Evolutionary conservation across 2,113 vertebrate species (phyloP).

Genomic region (Puntigrus tetrazona): DNA sequence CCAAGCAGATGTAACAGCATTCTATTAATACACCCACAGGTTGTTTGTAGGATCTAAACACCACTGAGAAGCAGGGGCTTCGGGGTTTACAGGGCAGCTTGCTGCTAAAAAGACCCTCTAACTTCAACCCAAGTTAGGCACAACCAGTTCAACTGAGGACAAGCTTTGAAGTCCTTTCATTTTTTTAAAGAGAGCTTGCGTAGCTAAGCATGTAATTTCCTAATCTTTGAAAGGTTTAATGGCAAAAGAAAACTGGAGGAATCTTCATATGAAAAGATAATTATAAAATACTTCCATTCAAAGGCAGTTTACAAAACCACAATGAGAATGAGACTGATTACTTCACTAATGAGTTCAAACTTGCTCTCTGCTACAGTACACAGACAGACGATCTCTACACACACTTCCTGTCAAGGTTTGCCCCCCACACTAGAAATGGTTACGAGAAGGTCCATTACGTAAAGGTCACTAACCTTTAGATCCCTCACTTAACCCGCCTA

Average conservation of each 20-base stretch:
- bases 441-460: slow-evolving; percentile 23
- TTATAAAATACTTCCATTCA: not conserved
- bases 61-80: slow-evolving; percentile 24
- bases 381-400: not conserved
- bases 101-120: slow-evolving; percentile 22
- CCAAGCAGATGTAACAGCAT: slow-evolving; percentile 36
- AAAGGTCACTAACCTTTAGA: slow-evolving; percentile 48
- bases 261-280: not conserved
- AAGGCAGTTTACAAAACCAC: not conserved
- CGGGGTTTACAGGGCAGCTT: not conserved
- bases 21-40: slow-evolving; percentile 62
- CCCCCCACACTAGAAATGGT: slow-evolving; percentile 22
- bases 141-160: slow-evolving; percentile 28
- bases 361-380: not conserved
- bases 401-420: slow-evolving; percentile 1
- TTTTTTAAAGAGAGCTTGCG: not conserved
- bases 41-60: slow-evolving; percentile 56
- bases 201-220: not conserved
- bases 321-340: not conserved
- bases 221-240: slow-evolving; percentile 5
- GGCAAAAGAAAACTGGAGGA: not conserved
- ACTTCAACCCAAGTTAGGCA: not conserved
- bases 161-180: slow-evolving; percentile 18
- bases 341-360: not conserved
- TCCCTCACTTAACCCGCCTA: slow-evolving; percentile 48